Evolutionary conservation across 2,113 vertebrate genomes (phyloP).

Genomic region (Quiscalus mexicanus): DNA sequence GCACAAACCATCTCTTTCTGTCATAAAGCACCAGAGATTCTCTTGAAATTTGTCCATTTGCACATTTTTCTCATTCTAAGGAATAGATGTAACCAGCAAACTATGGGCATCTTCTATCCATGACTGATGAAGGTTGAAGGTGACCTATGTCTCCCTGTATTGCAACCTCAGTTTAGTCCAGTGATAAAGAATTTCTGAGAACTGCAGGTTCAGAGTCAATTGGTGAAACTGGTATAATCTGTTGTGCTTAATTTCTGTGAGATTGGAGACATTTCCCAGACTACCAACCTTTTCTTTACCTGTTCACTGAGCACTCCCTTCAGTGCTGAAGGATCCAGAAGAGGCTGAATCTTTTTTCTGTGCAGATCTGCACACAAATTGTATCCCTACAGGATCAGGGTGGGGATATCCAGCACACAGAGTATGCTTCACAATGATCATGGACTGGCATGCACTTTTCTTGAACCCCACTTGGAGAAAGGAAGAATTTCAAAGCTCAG

Average conservation of each 20-base stretch:
- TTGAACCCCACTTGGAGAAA: slow-evolving; percentile 35
- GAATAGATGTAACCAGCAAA: background rate
- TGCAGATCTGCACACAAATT: background rate
- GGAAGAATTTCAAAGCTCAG: slow-evolving; percentile 47
- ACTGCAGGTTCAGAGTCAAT: background rate
- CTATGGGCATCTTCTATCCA: background rate
- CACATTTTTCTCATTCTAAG: background rate
- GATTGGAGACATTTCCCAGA: background rate
- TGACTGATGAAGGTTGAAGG: accelerated
- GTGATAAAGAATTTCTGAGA: background rate
- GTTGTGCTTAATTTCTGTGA: background rate
- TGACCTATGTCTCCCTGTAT: background rate
- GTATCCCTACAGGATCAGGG: accelerated
- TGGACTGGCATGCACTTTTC: slow-evolving; percentile 40
- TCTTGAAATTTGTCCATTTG: background rate
- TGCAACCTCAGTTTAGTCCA: background rate
- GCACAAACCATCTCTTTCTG: background rate
- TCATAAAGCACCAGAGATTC: background rate
- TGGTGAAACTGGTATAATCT: background rate
- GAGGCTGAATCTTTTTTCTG: background rate
- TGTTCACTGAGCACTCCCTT: background rate
- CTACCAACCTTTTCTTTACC: background rate
- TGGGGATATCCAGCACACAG: background rate
- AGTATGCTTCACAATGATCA: background rate
- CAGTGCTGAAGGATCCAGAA: background rate